Base-by-base conservation (phyloP, 2,113 vertebrate species). In the Oryzias curvinotus region DNA sequence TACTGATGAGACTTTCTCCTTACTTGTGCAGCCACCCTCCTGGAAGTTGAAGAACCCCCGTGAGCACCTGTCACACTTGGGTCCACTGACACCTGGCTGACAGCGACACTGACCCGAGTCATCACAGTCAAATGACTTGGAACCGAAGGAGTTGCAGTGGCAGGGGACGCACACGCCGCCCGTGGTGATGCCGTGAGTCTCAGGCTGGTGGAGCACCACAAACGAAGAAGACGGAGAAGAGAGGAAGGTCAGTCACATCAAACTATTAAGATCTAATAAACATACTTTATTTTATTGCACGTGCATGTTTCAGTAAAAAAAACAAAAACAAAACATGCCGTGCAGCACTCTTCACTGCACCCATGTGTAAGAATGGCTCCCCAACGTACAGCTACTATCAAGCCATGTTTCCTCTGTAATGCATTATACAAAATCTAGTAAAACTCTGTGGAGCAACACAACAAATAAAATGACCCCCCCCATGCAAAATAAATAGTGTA, bases 81-180 rank as follows among this genome's bases (percentile, higher is more conserved):
- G 92, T 21, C 94, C 96, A 0, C 83, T 52, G 60, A 99, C 95
- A n/a, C 97, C 97, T 0, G 97, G 96, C 72, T 99, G 97, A 80
- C 97, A 99, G 3, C 90, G 94, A 73, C 97, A 99, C 52, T 98
- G 96, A 12, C 97, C 96, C 0, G 26, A 89, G 59, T 93, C 95
- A 62, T 94, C 89, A 3, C 97, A 99, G 78, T 99, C 96, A 0
- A 99, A 99, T 1, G 97, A 98, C 75, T 98, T 98, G 52, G 97
- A 98, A 4, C 97, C 97, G 63, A 96, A 99, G 0, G 97, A 99
- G 87, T 97, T 98, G 73, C 97, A 99, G 83, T 97, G 94, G 77
- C 97, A 99, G 0, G 97, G 95, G 52, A 93, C 55, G 26, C 97
- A 99, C 14, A 90, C 91, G 14, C 92, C 91, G 14, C 87, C 83